A percentile compares a stretch with the other conserved stretches of the same genome.
phyloP scores from a whole-genome alignment of 2,113 vertebrate genomes.

The Cariama cristata region DNA sequence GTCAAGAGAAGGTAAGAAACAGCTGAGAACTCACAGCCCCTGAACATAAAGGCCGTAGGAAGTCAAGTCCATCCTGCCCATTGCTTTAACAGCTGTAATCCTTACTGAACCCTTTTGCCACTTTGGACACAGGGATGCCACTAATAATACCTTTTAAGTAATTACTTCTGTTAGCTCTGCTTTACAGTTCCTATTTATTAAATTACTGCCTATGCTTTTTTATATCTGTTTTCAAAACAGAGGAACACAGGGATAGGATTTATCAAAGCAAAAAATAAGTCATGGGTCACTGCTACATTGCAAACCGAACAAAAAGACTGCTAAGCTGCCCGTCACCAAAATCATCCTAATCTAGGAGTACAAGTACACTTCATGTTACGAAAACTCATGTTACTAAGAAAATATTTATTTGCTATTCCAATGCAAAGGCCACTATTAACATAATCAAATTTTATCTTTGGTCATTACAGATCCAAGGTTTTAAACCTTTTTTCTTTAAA shows the following conservation, averaged over 20 bases:
- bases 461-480: not conserved
- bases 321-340: not conserved
- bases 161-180: not conserved
- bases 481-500: not conserved
- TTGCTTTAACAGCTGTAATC: not conserved
- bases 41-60: not conserved
- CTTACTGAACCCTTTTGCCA: not conserved
- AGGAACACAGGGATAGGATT: not conserved
- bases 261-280: slow-evolving; percentile 11
- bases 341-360: not conserved
- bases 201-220: slow-evolving; percentile 21
- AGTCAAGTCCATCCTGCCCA: not conserved
- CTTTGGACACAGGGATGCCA: not conserved
- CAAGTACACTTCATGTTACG: not conserved
- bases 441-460: not conserved
- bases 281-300: not conserved
- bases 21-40: not conserved
- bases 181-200: slow-evolving; percentile 6
- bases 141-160: not conserved
- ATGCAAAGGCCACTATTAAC: not conserved
- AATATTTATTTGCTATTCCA: not conserved
- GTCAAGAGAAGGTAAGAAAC: not conserved
- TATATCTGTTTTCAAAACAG: slow-evolving; percentile 17
- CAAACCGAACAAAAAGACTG: not conserved
- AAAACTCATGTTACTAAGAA: not conserved